phyloP scores from a whole-genome alignment of 2,888 invertebrate species.

The Eupithecia inturbata region DNA sequence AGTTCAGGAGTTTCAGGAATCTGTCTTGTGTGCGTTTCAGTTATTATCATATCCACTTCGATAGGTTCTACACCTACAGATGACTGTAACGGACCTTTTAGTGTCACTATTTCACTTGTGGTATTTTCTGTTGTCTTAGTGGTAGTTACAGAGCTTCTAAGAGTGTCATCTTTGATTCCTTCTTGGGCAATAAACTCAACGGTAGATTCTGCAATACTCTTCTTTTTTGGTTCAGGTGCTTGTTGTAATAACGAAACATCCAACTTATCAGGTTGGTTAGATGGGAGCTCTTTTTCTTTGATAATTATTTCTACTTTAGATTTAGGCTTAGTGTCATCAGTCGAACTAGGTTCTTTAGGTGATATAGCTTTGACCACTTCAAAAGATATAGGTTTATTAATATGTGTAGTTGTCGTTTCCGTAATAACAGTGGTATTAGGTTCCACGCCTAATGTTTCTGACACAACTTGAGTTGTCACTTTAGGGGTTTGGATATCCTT shows the following conservation, averaged over 20 bases:
- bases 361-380: background rate
- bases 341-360: slow-evolving; percentile 16
- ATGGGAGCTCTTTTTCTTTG: slow-evolving; percentile 23
- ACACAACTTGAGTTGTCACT: background rate
- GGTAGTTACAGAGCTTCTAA: background rate
- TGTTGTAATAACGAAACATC: slow-evolving; percentile 17
- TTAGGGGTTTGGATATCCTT: slow-evolving; percentile 9
- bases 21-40: slow-evolving; percentile 56
- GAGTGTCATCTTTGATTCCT: slow-evolving; percentile 29
- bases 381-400: slow-evolving; percentile 15
- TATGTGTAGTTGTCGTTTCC: slow-evolving; percentile 15
- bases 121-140: slow-evolving; percentile 31
- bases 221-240: slow-evolving; percentile 28
- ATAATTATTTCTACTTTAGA: slow-evolving; percentile 24
- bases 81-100: slow-evolving; percentile 53
- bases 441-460: slow-evolving; percentile 4
- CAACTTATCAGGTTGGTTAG: slow-evolving; percentile 13
- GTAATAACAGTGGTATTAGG: slow-evolving; percentile 11
- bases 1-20: slow-evolving; percentile 52
- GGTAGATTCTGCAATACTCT: slow-evolving; percentile 45
- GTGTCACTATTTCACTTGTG: slow-evolving; percentile 47
- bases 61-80: slow-evolving; percentile 57
- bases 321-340: slow-evolving; percentile 14
- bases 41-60: slow-evolving; percentile 56
- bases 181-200: slow-evolving; percentile 50